Conservation (phyloP, 2,888 invertebrate species). For the Orthosia gothica region DNA sequence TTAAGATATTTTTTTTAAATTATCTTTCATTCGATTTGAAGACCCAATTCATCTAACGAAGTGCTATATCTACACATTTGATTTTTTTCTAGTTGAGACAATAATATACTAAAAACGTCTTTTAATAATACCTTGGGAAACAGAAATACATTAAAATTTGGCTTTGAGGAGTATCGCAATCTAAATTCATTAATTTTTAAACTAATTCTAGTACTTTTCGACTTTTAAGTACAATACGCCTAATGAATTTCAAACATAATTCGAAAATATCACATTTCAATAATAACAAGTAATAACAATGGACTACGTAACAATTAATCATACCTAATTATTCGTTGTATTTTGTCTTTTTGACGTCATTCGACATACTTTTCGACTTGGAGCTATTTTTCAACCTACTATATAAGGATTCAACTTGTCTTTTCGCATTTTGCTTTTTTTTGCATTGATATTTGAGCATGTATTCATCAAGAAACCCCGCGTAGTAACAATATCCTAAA, state of each 20-base stretch:
- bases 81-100: slow-evolving; percentile 8
- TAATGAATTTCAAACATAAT: slow-evolving; percentile 56
- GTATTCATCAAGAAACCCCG: slow-evolving; percentile 14
- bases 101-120: slow-evolving; percentile 60
- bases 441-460: slow-evolving; percentile 3
- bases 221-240: slow-evolving; percentile 58
- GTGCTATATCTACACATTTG: slow-evolving; percentile 26
- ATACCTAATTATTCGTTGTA: slow-evolving; percentile 57
- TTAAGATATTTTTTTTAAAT: slow-evolving; percentile 21
- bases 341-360: slow-evolving; percentile 37
- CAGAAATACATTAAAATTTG: slow-evolving; percentile 41
- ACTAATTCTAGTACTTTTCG: slow-evolving; percentile 35
- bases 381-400: slow-evolving; percentile 31
- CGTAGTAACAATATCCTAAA: slow-evolving; percentile 3
- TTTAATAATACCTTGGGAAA: slow-evolving; percentile 51
- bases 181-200: slow-evolving; percentile 20
- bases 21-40: slow-evolving; percentile 8
- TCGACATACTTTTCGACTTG: slow-evolving; percentile 41
- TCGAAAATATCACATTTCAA: slow-evolving; percentile 66
- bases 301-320: slow-evolving; percentile 47
- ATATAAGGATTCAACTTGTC: slow-evolving; percentile 10
- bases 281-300: slow-evolving; percentile 51
- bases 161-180: slow-evolving; percentile 27
- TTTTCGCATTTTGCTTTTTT: slow-evolving; percentile 32
- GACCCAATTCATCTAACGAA: slow-evolving; percentile 39